Conservation (phyloP, 2,113 vertebrate genomes). For the Tragulus kanchil region DNA sequence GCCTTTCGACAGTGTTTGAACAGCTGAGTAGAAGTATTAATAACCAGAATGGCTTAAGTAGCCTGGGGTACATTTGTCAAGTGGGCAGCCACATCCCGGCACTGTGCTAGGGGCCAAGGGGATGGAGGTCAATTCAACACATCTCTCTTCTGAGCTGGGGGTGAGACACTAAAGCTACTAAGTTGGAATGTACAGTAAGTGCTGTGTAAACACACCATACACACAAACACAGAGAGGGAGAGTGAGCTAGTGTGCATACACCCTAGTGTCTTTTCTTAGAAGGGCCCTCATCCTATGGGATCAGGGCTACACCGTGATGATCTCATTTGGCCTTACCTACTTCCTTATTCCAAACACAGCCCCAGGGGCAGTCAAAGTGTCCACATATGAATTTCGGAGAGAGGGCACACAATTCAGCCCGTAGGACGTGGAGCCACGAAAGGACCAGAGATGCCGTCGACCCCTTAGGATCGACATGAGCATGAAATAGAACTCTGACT, state of each 20-base stretch:
- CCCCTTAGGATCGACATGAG: not conserved
- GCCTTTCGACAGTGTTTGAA: not conserved
- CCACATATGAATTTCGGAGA: no score
- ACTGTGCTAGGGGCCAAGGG: not conserved
- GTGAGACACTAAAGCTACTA: not conserved
- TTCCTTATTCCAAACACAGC: not conserved
- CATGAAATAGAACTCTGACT: not conserved
- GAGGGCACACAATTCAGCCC: not conserved
- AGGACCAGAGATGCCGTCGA: not conserved
- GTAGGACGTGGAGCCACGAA: rapidly evolving
- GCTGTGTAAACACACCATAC: not conserved
- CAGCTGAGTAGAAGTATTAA: not conserved
- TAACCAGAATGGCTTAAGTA: rapidly evolving
- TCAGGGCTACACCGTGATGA: not conserved
- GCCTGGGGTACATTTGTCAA: not conserved
- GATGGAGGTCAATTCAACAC: not conserved
- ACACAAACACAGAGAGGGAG: not conserved
- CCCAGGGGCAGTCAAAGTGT: no score
- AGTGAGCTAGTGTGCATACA: no score
- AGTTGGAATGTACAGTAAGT: not conserved
- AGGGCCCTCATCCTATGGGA: not conserved
- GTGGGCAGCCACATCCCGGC: not conserved
- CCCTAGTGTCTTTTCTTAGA: not conserved
- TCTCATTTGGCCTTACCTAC: not conserved
- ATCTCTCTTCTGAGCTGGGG: not conserved